Conservation (phyloP, 2,113 vertebrate species). For the Lepidothrix coronata region DNA sequence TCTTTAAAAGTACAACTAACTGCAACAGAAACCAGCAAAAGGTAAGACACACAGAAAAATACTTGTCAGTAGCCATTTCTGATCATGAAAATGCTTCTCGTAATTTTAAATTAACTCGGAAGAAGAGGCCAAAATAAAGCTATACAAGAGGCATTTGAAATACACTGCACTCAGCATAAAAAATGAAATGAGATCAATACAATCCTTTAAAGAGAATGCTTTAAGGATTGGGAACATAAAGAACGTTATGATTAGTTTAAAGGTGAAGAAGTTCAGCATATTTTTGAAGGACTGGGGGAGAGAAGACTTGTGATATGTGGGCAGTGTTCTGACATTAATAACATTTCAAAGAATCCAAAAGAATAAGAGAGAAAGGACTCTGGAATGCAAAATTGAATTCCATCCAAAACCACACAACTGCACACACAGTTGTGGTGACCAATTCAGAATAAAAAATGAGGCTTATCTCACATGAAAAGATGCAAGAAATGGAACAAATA, state of each 20-base stretch:
- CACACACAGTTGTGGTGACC: neutral
- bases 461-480: neutral
- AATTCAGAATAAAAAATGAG: neutral
- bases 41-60: neutral
- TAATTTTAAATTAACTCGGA: neutral
- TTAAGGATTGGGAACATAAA: neutral
- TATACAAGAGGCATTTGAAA: neutral
- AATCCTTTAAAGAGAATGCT: neutral
- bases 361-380: neutral
- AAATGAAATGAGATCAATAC: neutral
- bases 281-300: neutral
- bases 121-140: neutral
- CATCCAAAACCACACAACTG: neutral
- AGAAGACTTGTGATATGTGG: constrained; percentile 10
- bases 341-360: constrained; percentile 11
- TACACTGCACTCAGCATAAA: neutral
- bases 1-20: neutral
- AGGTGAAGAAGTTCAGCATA: neutral
- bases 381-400: neutral
- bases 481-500: neutral
- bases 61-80: neutral
- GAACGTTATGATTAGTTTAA: neutral
- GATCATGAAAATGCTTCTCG: neutral
- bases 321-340: constrained; percentile 24
- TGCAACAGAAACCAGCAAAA: neutral